Conservation (phyloP, 1,140 invertebrate genomes). For the Lysiphlebus fabarum region DNA sequence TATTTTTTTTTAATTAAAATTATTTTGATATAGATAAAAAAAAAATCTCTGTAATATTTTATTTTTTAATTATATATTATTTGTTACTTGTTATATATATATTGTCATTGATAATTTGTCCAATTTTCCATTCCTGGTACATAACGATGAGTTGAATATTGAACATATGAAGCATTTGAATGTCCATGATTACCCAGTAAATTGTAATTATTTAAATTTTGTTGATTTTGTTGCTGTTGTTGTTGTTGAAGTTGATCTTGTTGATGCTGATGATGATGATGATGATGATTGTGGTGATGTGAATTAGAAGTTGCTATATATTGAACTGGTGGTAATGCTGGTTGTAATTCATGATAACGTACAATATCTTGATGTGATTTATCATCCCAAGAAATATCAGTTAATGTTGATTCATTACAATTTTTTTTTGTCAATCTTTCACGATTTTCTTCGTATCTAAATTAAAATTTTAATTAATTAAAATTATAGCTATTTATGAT, state of each 20-base stretch:
- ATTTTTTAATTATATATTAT: neutral
- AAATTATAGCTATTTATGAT: conserved; percentile 1
- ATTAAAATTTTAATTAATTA: neutral
- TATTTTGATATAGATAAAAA: neutral
- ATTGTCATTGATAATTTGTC: conserved; percentile 35
- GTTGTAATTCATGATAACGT: conserved; percentile 56
- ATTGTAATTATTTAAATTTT: no score
- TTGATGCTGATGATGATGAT: conserved; percentile 28
- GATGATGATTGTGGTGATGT: conserved; percentile 36
- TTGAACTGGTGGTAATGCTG: conserved; percentile 46
- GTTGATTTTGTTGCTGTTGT: no score
- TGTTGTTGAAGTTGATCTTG: neutral
- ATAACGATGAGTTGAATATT: conserved; percentile 40
- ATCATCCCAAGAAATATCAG: conserved; percentile 42
- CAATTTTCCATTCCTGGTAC: conserved; percentile 45
- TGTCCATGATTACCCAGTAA: conserved; percentile 16
- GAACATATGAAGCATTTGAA: conserved; percentile 35
- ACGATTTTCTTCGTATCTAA: conserved; percentile 50
- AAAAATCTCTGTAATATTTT: neutral
- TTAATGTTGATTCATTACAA: conserved; percentile 39
- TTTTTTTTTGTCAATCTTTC: conserved; percentile 49
- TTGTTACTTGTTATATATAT: neutral
- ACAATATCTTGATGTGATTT: conserved; percentile 46
- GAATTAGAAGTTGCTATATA: conserved; percentile 44
- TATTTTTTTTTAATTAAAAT: conserved; percentile 18